phyloP scores from a whole-genome alignment of 1,140 invertebrate species.

The Caenorhabditis tropicalis region DNA sequence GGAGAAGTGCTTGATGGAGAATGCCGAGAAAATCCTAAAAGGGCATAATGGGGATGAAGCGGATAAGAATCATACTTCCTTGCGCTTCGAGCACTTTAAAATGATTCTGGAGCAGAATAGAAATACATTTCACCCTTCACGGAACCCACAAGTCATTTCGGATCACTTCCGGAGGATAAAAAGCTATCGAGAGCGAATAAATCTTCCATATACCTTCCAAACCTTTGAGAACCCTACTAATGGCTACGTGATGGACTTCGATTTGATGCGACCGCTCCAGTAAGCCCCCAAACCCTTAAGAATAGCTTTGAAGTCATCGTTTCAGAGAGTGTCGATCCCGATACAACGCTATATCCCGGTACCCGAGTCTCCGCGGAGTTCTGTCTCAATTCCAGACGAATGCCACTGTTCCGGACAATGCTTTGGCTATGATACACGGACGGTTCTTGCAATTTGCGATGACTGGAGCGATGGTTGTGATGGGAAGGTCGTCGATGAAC shows the following conservation, averaged over 20 bases:
- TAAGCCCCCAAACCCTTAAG: background rate
- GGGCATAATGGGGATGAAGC: background rate
- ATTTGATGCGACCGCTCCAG: background rate
- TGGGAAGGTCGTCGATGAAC: background rate
- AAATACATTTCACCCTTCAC: slow-evolving; percentile 78
- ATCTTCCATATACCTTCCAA: background rate
- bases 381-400: background rate
- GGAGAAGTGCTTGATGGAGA: slow-evolving; percentile 83
- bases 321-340: background rate
- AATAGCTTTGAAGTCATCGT: no score
- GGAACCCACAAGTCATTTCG: slow-evolving; percentile 73
- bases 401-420: background rate
- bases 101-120: slow-evolving; percentile 76
- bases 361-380: background rate
- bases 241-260: background rate
- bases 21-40: slow-evolving; percentile 69
- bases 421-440: background rate
- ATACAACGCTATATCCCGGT: background rate
- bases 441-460: background rate
- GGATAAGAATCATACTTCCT: slow-evolving; percentile 43
- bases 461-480: background rate
- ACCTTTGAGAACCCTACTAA: background rate
- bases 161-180: slow-evolving; percentile 5
- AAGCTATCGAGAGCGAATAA: background rate
- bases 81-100: slow-evolving; percentile 67